Conservation (phyloP, 2,113 vertebrate genomes). For the Mandrillus leucophaeus region DNA sequence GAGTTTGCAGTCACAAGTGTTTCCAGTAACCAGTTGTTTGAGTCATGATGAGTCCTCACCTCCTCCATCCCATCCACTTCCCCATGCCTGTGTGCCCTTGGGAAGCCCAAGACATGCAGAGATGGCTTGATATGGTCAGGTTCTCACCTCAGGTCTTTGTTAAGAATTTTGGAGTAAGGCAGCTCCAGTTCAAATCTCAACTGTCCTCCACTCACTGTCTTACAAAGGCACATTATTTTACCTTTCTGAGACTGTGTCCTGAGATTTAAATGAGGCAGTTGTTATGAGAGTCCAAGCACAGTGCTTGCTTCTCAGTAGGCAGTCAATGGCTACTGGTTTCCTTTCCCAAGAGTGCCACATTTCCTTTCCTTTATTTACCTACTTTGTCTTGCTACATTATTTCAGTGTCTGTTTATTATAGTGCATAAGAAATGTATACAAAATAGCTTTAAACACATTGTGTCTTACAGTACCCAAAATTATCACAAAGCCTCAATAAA, state of each 20-base stretch:
- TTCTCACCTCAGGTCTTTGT: neutral
- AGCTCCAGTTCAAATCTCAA: neutral
- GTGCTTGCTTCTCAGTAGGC: neutral
- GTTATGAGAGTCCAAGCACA: neutral
- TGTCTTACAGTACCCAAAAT: neutral
- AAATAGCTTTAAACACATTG: neutral
- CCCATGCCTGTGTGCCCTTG: neutral
- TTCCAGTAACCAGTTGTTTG: neutral
- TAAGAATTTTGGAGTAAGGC: neutral
- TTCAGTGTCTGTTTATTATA: slow-evolving; percentile 28
- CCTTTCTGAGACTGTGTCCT: neutral
- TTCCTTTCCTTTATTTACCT: slow-evolving; percentile 10
- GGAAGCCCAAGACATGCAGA: neutral
- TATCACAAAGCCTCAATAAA: slow-evolving; percentile 13
- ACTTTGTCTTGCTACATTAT: neutral
- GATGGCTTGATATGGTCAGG: neutral
- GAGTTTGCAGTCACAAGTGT: neutral
- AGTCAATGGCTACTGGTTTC: neutral
- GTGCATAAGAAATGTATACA: neutral
- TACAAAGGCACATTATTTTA: neutral
- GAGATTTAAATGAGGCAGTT: neutral
- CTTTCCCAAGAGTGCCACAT: neutral
- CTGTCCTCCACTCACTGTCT: neutral
- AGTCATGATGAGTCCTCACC: neutral
- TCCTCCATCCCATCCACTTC: neutral